Base-by-base conservation (phyloP, 2,113 vertebrate genomes). In the Neopipo cinnamomea region DNA sequence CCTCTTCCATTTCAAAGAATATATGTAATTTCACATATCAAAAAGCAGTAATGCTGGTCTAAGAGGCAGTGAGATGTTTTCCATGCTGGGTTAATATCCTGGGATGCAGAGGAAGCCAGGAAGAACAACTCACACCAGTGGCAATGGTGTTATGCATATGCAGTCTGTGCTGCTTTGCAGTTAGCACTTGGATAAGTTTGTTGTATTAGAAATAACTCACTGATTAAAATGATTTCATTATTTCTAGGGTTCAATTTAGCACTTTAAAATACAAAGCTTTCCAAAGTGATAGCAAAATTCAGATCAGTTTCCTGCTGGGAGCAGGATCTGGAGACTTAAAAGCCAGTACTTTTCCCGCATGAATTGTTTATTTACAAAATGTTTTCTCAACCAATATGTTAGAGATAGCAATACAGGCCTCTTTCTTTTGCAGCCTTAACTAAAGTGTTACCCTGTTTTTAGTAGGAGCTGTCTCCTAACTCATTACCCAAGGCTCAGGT, bases 11-110 rank as follows among this genome's bases (percentile, higher is more conserved):
- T 90, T 94, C 83, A 89, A 73, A 86, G 88, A 61, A 88, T 53
- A 93, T 70, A 88, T 86, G 91, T 67, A 95, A 97, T 97, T 97
- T 95, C 95, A 97, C 88, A 93, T 93, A 91, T 84, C 92, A 97
- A 90, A 92, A 95, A 88, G 63, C 89, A 86, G 65, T 70, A 94
- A 84, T 74, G 85, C 55, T 1, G 1, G 81, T 65, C 70, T 70
- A 82, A 89, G 62, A 96, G 37, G 89, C 91, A 81, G 46, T 15
- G 58, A 94, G 87, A 59, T 76, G 84, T 78, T 95, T 78, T 41
- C 63, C 24, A 25, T 5, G 46, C 74, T 82, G 66, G 62, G 85
- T 91, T 96, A 93, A 95, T 89, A 95, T 58, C 53, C 84, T 82
- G 80, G 78, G 73, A 95, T 79, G 89, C 44, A 61, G 91, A 89